Evolutionary conservation across 2,888 invertebrate species (phyloP).

Genomic region (Punctoribates punctum): DNA sequence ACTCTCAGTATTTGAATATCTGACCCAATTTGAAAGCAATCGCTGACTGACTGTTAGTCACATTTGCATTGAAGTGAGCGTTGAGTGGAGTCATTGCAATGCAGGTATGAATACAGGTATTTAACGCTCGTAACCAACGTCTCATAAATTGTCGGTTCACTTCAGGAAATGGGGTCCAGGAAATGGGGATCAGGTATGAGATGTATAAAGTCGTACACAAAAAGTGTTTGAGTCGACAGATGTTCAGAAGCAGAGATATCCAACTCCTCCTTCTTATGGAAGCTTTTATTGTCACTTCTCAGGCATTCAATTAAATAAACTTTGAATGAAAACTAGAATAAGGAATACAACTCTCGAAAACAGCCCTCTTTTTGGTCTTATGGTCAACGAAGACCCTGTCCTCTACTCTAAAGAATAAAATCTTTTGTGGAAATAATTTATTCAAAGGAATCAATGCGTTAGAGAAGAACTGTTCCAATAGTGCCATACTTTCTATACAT

Average conservation of each 20-base stretch:
- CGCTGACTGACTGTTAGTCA: background rate
- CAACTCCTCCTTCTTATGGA: slow-evolving; percentile 11
- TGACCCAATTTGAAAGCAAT: slow-evolving; percentile 2
- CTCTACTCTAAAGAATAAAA: background rate
- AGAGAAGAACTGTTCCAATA: background rate
- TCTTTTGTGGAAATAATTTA: slow-evolving; percentile 9
- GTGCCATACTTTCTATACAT: background rate
- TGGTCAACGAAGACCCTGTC: background rate
- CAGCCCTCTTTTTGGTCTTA: background rate
- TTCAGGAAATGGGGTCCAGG: slow-evolving; percentile 29
- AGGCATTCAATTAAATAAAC: slow-evolving; percentile 14
- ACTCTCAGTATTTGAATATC: background rate
- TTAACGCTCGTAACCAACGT: slow-evolving; percentile 9
- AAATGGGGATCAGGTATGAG: slow-evolving; percentile 32
- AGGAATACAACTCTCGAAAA: slow-evolving; percentile 8
- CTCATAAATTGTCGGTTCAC: slow-evolving; percentile 26
- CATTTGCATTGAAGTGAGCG: background rate
- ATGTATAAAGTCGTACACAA: background rate
- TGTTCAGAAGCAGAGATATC: slow-evolving; percentile 4
- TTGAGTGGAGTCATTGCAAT: background rate
- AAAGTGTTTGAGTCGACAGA: slow-evolving; percentile 31
- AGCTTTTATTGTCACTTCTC: slow-evolving; percentile 26
- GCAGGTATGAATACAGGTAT: slow-evolving; percentile 10
- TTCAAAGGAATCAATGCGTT: slow-evolving; percentile 12
- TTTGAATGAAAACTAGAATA: background rate